Base-by-base conservation (phyloP, 1,140 invertebrate genomes). In the Aphelinus certus region DNA sequence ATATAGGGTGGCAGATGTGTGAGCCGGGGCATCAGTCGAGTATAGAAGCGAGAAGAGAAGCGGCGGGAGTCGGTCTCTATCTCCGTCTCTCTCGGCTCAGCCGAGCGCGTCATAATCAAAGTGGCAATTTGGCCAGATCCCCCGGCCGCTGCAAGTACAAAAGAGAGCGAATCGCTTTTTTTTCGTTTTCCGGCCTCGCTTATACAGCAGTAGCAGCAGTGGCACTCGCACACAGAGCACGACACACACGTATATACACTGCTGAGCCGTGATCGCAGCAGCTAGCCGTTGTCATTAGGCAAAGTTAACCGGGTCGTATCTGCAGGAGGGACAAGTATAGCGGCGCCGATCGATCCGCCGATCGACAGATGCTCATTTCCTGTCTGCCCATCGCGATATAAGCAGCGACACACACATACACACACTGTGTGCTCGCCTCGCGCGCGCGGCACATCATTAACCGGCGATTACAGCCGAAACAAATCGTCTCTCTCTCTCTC, bases 391-490 rank as follows among this genome's bases (percentile, higher is more conserved):
- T 61, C 58, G 73, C 78, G 80, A 77, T 78, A 79, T 77, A 77
- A 77, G 77, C 76, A 73, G n/a, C 70, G 26, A 26, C 26, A 26
- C 26, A 26, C 26, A 26, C 26, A 42, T 55, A 55, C 6, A 7
- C 45, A 56, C 26, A 67, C 26, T 48, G 56, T 3, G 58, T 2
- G 7, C 9, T n/a, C n/a, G n/a, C 1, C 26, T 42, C 7, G 46
- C 2, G 68, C 57, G 68, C 46, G 48, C 77, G 81, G 83, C 81
- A 82, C 85, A 87, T 87, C 85, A 88, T 88, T 87, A 87, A 86
- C 82, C 51, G 4, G 82, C 87, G 86, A 87, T 88, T 87, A 88
- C 87, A 87, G 85, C 83, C 82, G 84, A 85, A 87, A 87, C 87
- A 88, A 88, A 88, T 87, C 86, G 79, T 79, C 82, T 81, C 82